Percentiles rank a stretch among this genome's conserved stretches.
phyloP scores from a whole-genome alignment of 1,140 invertebrate species.

The Physella acuta region DNA sequence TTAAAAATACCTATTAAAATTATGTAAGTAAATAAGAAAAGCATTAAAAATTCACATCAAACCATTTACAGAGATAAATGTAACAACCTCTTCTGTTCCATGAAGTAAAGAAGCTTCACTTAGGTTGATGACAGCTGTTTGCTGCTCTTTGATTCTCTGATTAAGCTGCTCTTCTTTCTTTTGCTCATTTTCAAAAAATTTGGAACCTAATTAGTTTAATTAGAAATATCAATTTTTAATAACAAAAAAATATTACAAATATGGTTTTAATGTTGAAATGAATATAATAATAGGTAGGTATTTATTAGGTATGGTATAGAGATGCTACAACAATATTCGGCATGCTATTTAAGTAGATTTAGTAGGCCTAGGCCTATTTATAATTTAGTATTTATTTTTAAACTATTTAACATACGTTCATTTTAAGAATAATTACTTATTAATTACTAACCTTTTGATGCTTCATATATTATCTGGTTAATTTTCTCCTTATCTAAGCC shows the following conservation, averaged over 20 bases:
- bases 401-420: too few relatives aligned
- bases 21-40: conserved; percentile 9
- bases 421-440: too few relatives aligned
- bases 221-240: neutral
- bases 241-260: neutral
- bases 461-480: conserved; percentile 66
- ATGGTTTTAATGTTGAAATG: too few relatives aligned
- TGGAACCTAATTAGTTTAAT: too few relatives aligned
- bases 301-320: too few relatives aligned
- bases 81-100: neutral
- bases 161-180: conserved; percentile 60
- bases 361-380: too few relatives aligned
- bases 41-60: neutral
- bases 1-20: too few relatives aligned
- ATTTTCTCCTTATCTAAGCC: conserved; percentile 66
- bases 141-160: conserved; percentile 54
- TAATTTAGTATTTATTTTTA: too few relatives aligned
- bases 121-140: neutral
- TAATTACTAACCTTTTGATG: conserved; percentile 66
- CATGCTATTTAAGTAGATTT: too few relatives aligned
- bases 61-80: neutral
- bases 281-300: too few relatives aligned
- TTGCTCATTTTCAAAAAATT: conserved; percentile 65
- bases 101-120: neutral
- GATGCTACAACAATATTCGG: too few relatives aligned